A percentile compares a stretch with the other conserved stretches of the same genome.
phyloP scores from a whole-genome alignment of 2,113 vertebrate species.

The Bettongia penicillata region DNA sequence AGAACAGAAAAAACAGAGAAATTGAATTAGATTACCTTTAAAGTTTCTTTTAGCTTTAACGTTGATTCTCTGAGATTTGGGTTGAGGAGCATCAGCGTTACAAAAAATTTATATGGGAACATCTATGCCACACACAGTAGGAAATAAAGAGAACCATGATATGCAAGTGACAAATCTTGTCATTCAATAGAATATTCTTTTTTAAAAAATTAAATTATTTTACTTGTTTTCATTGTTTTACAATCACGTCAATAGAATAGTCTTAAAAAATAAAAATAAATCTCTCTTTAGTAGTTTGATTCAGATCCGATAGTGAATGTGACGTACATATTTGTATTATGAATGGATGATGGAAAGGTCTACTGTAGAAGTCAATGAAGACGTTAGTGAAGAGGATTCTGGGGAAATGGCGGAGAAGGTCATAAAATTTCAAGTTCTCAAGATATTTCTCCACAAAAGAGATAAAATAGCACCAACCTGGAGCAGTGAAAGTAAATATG shows the following conservation, averaged over 20 bases:
- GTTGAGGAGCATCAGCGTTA: not conserved
- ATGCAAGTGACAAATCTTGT: not conserved
- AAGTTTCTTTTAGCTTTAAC: not conserved
- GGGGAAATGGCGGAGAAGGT: no score
- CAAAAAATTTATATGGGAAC: not conserved
- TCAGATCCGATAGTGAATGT: not conserved
- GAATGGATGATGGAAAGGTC: not conserved
- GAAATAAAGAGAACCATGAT: not conserved
- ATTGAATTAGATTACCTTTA: not conserved
- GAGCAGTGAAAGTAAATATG: no score
- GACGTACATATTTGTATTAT: not conserved
- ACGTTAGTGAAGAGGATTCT: no score
- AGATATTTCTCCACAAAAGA: no score
- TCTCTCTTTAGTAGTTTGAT: conserved; percentile 3
- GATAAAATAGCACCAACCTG: no score
- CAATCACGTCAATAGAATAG: not conserved
- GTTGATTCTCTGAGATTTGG: not conserved
- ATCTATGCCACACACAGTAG: not conserved
- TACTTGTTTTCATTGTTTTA: no score
- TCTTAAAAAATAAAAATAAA: not conserved
- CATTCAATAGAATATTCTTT: not conserved
- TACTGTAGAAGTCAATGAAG: not conserved
- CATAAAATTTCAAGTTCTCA: no score
- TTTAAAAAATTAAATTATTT: no score
- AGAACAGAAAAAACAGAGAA: not conserved